Evolutionary conservation across 37 sponge, comb jelly and placozoan species (phyloP), one percentile per base, ranked within the genome.

Genomic region (Cladorhizidae sp.): DNA sequence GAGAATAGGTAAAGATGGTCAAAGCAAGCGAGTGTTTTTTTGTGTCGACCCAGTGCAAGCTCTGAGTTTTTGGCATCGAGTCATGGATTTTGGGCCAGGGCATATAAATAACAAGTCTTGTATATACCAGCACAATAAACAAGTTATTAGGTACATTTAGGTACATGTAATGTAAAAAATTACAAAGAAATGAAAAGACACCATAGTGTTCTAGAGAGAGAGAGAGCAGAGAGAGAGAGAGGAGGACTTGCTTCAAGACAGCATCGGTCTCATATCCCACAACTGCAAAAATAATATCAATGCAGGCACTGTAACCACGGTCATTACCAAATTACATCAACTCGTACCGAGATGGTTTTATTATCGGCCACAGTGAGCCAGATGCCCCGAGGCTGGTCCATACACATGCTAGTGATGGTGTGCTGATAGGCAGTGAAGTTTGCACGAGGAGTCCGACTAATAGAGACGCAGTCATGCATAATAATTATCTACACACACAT

Each of bases 381-480:
- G 17, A 85, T 25, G 29, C 86, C 78, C 39, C 73, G 69, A 35
- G 41, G 65, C 35, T 85, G 72, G 49, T 86, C 86, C 73, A 89
- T 28, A 21, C 65, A 33, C 76, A 91, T 77, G 32, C 54, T 39
- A 0, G 54, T 71, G 32, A 84, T 67, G 23, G 22, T 50, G 0
- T 75, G 43, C 20, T 90, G 73, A 29, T 84, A 29, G 28, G 57
- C 51, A 9, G 83, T 49, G 50, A 90, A 87, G 22, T 25, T 45
- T 21, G 94, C 90, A 38, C 86, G 67, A 22, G 92, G 88, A 40
- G 65, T 80, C 25, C 87, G 94, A 70, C 94, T 94, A 29, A 56
- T 14, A 5, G 37, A 74, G 25, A 28, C 3, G 69, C 25, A 45
- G 49, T 45, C 49, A 45, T 12, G 49, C 5, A 9, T n/a, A n/a